Percentiles rank a stretch among this genome's conserved stretches.
phyloP scores from a whole-genome alignment of 2,797 vertebrate genomes.

The Triplophysa bombifrons region DNA sequence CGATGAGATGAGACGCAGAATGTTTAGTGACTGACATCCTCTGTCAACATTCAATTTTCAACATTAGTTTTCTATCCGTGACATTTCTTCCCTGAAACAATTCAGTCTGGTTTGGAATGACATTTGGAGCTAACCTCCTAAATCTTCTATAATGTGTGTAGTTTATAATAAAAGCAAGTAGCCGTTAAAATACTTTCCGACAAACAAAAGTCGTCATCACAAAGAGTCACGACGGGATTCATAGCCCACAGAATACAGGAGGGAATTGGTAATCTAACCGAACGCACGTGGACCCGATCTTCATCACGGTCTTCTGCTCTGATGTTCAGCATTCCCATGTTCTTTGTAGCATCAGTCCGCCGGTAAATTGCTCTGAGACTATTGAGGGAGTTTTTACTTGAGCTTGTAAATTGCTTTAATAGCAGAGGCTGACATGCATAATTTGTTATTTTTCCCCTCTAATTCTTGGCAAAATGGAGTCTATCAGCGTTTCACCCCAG shows the following conservation, averaged over 20 bases:
- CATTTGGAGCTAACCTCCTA: too few species aligned
- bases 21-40: too few species aligned
- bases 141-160: neutral
- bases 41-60: too few species aligned
- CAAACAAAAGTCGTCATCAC: neutral
- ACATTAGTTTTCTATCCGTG: too few species aligned
- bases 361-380: slow-evolving; percentile 46
- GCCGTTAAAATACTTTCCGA: neutral
- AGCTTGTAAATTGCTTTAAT: slow-evolving; percentile 55
- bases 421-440: slow-evolving; percentile 39
- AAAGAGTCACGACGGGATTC: neutral
- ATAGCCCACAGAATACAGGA: neutral
- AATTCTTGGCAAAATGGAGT: slow-evolving; percentile 44
- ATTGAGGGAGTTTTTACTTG: slow-evolving; percentile 39
- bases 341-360: slow-evolving; percentile 32
- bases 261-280: neutral
- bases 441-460: slow-evolving; percentile 47
- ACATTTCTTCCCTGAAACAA: too few species aligned
- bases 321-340: slow-evolving; percentile 1
- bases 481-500: slow-evolving; percentile 36
- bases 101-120: too few species aligned
- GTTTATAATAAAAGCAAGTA: neutral
- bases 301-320: slow-evolving; percentile 21
- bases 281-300: neutral
- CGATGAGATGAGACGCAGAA: neutral